Conservation (phyloP, 2,888 invertebrate genomes). For the Dryobota labecula region DNA sequence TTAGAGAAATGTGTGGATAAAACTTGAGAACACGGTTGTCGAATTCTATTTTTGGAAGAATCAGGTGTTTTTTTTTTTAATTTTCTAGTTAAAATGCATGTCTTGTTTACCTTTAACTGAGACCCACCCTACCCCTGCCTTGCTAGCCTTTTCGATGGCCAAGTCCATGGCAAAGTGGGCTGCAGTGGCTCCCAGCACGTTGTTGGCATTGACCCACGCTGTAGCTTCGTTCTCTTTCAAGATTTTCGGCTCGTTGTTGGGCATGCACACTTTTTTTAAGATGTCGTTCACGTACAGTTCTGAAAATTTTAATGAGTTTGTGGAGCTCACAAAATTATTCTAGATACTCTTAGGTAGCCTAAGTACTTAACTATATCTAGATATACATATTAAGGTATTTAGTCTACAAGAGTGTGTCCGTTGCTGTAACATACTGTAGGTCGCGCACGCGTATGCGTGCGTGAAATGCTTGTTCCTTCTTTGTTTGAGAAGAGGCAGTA, state of each 20-base stretch:
- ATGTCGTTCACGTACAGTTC: slow-evolving; percentile 96
- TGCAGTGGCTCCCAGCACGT: slow-evolving; percentile 95
- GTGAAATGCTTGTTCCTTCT: too few relatives aligned
- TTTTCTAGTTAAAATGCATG: too few relatives aligned
- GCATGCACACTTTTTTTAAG: slow-evolving; percentile 90
- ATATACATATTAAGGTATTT: too few relatives aligned
- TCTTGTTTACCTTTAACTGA: slow-evolving; percentile 91
- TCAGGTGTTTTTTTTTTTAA: not conserved
- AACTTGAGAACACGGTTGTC: too few relatives aligned
- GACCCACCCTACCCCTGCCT: slow-evolving; percentile 96
- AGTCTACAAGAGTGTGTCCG: too few relatives aligned
- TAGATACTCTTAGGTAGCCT: too few relatives aligned
- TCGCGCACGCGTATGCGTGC: too few relatives aligned
- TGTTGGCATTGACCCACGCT: slow-evolving; percentile 94
- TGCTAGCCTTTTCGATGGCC: slow-evolving; percentile 95
- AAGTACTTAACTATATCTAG: not conserved
- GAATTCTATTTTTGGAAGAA: not conserved
- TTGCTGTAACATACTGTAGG: too few relatives aligned
- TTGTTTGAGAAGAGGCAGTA: too few relatives aligned
- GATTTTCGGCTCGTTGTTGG: slow-evolving; percentile 91
- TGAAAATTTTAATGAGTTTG: slow-evolving; percentile 72
- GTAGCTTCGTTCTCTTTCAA: slow-evolving; percentile 93
- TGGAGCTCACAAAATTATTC: not conserved
- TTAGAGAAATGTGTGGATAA: too few relatives aligned
- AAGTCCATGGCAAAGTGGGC: slow-evolving; percentile 95